Percentiles rank a stretch among this genome's conserved stretches.
These are phyloP conservation scores for Manis pentadactyla DNA, from an alignment of 2,797 vertebrate genomes.

Conservation along the genomic window DNA sequence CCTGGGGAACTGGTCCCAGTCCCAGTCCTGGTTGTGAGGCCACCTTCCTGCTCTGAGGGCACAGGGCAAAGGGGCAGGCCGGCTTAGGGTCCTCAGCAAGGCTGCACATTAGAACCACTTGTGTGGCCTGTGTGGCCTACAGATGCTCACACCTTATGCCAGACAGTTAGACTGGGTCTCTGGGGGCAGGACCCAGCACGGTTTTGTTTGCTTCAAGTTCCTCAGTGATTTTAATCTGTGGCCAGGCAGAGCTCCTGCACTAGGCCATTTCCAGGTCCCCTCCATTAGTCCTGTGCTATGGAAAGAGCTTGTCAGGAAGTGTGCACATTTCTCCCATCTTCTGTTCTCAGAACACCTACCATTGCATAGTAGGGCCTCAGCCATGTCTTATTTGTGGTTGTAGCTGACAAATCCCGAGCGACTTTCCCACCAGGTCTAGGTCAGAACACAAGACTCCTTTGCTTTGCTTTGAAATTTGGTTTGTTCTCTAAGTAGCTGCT, in stretches of 20 bases:
- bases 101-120: not conserved
- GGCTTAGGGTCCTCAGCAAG: not conserved
- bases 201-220: not conserved
- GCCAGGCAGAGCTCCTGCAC: not conserved
- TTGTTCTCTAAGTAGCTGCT: not conserved
- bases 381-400: not conserved
- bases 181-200: not conserved
- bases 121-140: not conserved
- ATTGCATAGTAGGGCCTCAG: not conserved
- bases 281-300: not conserved
- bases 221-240: not conserved
- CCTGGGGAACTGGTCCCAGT: not conserved
- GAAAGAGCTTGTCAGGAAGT: not conserved
- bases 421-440: not conserved
- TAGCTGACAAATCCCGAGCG: not conserved
- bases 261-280: not conserved
- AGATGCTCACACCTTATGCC: accelerated
- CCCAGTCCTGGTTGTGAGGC: not conserved
- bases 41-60: not conserved
- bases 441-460: not conserved
- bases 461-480: not conserved
- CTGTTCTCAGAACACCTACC: not conserved
- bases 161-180: not conserved
- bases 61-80: not conserved
- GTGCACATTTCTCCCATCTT: not conserved